These are phyloP conservation scores for Menidia menidia DNA, from an alignment of 2,797 vertebrate species.

Conservation along the genomic window DNA sequence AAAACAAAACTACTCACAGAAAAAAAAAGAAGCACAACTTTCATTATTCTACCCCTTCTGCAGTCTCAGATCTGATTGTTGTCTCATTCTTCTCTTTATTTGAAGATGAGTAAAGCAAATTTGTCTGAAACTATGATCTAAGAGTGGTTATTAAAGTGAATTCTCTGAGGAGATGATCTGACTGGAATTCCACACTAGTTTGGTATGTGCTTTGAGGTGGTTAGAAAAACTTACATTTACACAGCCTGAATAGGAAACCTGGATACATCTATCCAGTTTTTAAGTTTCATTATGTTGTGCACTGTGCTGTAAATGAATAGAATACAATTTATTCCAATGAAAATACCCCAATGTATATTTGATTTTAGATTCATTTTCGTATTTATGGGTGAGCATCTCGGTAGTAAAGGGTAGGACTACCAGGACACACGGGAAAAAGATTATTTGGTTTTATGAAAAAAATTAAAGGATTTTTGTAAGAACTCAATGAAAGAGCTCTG, in stretches of 20 bases:
- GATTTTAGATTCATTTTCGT: too few relatives aligned
- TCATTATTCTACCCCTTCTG: conserved; percentile 21
- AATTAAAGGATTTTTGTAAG: not conserved
- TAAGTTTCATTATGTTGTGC: too few relatives aligned
- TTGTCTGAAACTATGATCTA: conserved; percentile 11
- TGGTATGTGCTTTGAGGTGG: not conserved
- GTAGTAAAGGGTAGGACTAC: too few relatives aligned
- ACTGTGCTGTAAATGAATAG: too few relatives aligned
- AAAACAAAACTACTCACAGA: not conserved
- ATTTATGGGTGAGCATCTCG: too few relatives aligned
- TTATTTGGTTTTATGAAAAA: too few relatives aligned
- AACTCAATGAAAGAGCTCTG: not conserved
- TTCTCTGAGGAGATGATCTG: not conserved
- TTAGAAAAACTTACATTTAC: not conserved
- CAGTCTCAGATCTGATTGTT: conserved; percentile 8
- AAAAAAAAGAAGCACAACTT: not conserved
- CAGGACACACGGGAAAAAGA: too few relatives aligned
- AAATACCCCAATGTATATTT: too few relatives aligned
- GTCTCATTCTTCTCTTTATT: conserved; percentile 8
- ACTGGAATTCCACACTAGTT: not conserved
- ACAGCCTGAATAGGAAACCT: too few relatives aligned
- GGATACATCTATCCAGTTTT: too few relatives aligned
- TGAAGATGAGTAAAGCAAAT: conserved; percentile 32
- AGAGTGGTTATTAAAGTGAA: conserved; percentile 5
- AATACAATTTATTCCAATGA: too few relatives aligned